A percentile compares a stretch with the other conserved stretches of the same genome.
Evolutionary conservation across 2,797 vertebrate species (phyloP).

Genomic region (Ataeniobius toweri): DNA sequence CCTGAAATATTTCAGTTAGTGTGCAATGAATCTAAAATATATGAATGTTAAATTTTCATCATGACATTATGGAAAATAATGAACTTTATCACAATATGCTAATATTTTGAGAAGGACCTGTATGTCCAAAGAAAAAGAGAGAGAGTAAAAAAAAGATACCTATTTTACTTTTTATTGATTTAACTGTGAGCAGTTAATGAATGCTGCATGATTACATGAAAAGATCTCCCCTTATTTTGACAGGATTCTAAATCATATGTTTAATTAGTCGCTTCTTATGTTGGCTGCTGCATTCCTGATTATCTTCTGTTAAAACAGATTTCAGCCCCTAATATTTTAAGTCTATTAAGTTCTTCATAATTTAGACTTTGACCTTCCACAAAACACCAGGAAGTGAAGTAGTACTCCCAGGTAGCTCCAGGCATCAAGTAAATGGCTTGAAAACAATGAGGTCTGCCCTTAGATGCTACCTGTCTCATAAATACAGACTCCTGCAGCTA

Average conservation of each 20-base stretch:
- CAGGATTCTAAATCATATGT: slow-evolving; percentile 2
- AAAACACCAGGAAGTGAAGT: slow-evolving; percentile 59
- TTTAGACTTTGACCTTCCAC: slow-evolving; percentile 57
- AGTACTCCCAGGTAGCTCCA: slow-evolving; percentile 58
- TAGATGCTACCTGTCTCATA: slow-evolving; percentile 50
- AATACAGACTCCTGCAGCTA: slow-evolving; percentile 42
- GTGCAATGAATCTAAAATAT: too few relatives aligned
- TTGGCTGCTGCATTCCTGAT: neutral
- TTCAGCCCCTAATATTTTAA: slow-evolving; percentile 18
- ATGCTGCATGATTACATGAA: too few relatives aligned
- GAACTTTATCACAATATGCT: too few relatives aligned
- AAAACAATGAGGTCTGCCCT: slow-evolving; percentile 57
- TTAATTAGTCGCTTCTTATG: slow-evolving; percentile 7
- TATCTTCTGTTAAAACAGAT: slow-evolving; percentile 18
- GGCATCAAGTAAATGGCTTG: slow-evolving; percentile 52
- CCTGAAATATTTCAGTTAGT: too few relatives aligned
- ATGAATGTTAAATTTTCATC: too few relatives aligned
- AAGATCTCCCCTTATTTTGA: too few relatives aligned
- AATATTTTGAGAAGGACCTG: too few relatives aligned
- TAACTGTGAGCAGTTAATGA: too few relatives aligned
- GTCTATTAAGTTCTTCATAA: slow-evolving; percentile 22
- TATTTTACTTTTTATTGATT: too few relatives aligned
- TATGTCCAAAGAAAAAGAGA: neutral
- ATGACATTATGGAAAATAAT: too few relatives aligned
- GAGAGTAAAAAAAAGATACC: neutral